Conservation (phyloP, 2,888 invertebrate species). For the Mellilla xanthometata region DNA sequence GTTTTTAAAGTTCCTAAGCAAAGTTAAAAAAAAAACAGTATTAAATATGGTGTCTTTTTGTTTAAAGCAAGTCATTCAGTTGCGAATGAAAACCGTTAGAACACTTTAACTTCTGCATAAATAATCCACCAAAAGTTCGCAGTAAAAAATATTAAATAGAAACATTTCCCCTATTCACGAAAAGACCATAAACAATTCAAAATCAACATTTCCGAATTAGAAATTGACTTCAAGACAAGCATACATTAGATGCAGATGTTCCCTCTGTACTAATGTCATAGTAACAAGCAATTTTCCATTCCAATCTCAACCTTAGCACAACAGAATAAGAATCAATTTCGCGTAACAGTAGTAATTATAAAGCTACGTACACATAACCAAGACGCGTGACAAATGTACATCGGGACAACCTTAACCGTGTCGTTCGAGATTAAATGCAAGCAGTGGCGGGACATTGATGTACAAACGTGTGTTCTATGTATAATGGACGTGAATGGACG, state of each 20-base stretch:
- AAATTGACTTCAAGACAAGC: not conserved
- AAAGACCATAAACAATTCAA: not conserved
- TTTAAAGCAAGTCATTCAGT: too few relatives aligned
- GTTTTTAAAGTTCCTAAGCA: too few relatives aligned
- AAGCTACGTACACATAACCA: constrained; percentile 21
- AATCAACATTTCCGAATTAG: constrained; percentile 1
- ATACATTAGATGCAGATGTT: constrained; percentile 21
- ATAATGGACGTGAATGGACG: constrained; percentile 16
- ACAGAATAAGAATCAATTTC: constrained; percentile 9
- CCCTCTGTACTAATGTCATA: constrained; percentile 5
- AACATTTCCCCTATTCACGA: too few relatives aligned
- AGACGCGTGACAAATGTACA: constrained; percentile 47
- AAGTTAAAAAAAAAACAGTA: too few relatives aligned
- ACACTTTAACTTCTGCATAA: too few relatives aligned
- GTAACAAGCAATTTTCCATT: not conserved
- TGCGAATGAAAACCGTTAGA: too few relatives aligned
- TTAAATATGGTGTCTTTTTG: too few relatives aligned
- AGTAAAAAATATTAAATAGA: too few relatives aligned
- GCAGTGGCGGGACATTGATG: constrained; percentile 38
- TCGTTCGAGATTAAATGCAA: constrained; percentile 50
- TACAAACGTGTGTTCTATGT: constrained; percentile 32
- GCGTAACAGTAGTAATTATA: constrained; percentile 1
- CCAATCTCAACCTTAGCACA: constrained; percentile 5
- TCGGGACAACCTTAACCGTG: constrained; percentile 51
- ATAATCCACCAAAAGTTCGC: too few relatives aligned